Conservation (phyloP, 2,888 invertebrate genomes). For the Loripinus fragilis region DNA sequence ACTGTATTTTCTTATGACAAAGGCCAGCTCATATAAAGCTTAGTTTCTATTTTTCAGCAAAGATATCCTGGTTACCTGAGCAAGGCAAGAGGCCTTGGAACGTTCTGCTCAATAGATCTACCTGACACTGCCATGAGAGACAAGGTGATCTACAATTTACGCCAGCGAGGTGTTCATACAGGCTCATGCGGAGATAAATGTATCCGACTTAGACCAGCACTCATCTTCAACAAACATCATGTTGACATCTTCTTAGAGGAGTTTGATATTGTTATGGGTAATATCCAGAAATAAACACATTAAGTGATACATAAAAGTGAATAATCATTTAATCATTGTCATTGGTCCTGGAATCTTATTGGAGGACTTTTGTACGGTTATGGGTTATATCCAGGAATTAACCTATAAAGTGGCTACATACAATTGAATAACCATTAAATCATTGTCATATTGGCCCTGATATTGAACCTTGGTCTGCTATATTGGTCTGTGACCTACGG, state of each 20-base stretch:
- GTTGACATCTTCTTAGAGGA: conserved; percentile 94
- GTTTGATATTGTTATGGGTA: conserved; percentile 84
- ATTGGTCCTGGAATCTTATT: no score
- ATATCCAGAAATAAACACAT: background rate
- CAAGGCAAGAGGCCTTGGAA: conserved; percentile 94
- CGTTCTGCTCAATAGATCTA: conserved; percentile 92
- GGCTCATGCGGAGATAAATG: conserved; percentile 93
- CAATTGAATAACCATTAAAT: no score
- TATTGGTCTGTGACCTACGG: no score
- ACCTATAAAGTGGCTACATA: no score
- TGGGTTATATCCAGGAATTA: no score
- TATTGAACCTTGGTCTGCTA: no score
- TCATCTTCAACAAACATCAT: conserved; percentile 93
- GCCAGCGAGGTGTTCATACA: conserved; percentile 90
- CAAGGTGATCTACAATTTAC: conserved; percentile 88
- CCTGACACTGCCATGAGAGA: conserved; percentile 88
- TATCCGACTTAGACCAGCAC: conserved; percentile 94
- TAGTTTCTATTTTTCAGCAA: conserved; percentile 83
- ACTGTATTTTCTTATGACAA: no score
- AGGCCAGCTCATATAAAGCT: no score
- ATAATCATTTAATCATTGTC: no score
- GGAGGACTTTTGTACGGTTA: no score
- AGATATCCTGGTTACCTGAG: conserved; percentile 89
- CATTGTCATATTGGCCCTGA: no score
- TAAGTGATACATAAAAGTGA: no score